A percentile compares a stretch with the other conserved stretches of the same genome.
Evolutionary conservation across 2,113 vertebrate species (phyloP).

Genomic region (Typhlomys cinereus): DNA sequence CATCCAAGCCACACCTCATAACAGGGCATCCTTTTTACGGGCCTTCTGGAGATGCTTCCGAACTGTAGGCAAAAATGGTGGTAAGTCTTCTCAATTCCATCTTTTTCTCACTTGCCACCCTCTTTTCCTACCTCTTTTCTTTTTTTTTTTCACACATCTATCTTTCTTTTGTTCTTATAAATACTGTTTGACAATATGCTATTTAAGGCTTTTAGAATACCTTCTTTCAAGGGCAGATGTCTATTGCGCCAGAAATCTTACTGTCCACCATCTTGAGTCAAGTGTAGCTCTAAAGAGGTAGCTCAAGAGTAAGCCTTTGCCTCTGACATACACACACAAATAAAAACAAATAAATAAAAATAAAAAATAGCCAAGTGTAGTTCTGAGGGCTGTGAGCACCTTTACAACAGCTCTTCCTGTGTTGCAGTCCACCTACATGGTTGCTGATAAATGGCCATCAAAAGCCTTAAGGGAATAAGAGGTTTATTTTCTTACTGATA

Average conservation of each 20-base stretch:
- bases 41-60: constrained; percentile 98
- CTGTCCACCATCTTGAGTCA: neutral
- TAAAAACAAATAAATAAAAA: too few species aligned
- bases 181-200: neutral
- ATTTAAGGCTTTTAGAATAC: neutral
- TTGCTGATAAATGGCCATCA: too few species aligned
- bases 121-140: neutral
- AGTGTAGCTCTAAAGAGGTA: neutral
- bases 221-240: neutral
- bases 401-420: neutral
- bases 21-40: constrained; percentile 93
- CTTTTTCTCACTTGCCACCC: neutral
- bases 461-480: too few species aligned
- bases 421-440: too few species aligned
- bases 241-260: neutral
- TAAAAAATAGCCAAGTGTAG: neutral
- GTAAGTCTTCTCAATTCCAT: constrained; percentile 82
- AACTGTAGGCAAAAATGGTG: constrained; percentile 96
- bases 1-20: constrained; percentile 94
- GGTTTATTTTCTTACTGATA: too few species aligned
- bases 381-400: neutral
- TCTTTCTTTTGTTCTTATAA: constrained; percentile 36
- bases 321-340: too few species aligned
- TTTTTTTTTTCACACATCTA: neutral
- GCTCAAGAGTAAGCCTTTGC: too few species aligned